Evolutionary conservation across 2,797 vertebrate genomes (phyloP).

Genomic region (Micrastur ruficollis): DNA sequence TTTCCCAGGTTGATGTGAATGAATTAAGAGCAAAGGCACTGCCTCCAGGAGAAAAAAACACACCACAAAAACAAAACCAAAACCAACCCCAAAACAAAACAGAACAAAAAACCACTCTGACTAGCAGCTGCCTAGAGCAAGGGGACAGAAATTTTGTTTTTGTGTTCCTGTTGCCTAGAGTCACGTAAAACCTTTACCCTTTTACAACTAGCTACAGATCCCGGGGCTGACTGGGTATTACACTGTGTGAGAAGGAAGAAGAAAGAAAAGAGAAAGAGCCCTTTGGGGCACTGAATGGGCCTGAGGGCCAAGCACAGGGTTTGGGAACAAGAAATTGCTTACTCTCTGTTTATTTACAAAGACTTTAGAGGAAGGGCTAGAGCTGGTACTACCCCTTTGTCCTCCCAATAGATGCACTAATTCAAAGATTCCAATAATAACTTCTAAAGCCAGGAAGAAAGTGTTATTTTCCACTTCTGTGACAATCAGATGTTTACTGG

Average conservation of each 20-base stretch:
- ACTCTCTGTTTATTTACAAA: neutral
- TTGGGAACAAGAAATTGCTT: neutral
- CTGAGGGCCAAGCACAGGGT: neutral
- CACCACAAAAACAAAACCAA: neutral
- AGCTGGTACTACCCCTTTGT: neutral
- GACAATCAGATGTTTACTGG: neutral
- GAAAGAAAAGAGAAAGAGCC: neutral
- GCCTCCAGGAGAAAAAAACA: neutral
- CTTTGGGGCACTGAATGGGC: neutral
- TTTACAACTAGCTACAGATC: neutral
- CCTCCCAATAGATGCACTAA: neutral
- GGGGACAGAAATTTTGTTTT: neutral
- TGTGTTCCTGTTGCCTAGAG: conserved; percentile 43
- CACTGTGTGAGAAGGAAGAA: neutral
- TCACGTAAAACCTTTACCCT: conserved; percentile 29
- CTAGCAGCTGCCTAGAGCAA: conserved; percentile 10
- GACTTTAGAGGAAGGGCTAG: neutral
- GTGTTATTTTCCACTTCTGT: neutral
- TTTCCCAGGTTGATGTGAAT: neutral
- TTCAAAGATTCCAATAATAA: neutral
- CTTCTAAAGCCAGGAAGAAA: neutral
- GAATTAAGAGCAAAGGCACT: neutral
- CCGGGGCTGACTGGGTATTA: neutral
- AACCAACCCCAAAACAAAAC: neutral
- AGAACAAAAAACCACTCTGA: neutral